A percentile compares a stretch with the other conserved stretches of the same genome.
Conservation (phyloP, 2,113 vertebrate species). For the Bos javanicus region DNA sequence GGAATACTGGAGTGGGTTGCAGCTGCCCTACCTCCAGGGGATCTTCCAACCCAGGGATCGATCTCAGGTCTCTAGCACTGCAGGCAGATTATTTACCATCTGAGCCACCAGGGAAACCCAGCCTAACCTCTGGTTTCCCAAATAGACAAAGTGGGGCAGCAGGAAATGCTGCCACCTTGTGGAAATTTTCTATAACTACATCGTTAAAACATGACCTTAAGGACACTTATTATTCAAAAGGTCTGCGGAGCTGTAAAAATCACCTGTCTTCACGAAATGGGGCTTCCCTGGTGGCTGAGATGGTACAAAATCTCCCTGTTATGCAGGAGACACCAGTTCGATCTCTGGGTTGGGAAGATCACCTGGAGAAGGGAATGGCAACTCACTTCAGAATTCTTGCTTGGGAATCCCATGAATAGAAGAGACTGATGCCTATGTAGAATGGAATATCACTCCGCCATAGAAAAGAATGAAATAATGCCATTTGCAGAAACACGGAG, state of each 20-base stretch:
- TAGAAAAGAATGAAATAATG: background rate
- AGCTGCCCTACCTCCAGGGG: background rate
- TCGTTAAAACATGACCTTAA: background rate
- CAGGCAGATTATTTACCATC: background rate
- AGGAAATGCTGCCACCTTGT: background rate
- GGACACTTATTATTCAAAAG: background rate
- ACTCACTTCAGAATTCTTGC: background rate
- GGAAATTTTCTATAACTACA: background rate
- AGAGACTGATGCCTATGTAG: background rate
- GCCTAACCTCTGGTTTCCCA: background rate
- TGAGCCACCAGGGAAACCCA: background rate
- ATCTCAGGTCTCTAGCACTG: background rate
- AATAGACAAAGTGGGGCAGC: background rate
- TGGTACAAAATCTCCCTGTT: background rate
- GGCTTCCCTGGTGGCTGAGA: background rate
- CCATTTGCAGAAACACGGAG: background rate
- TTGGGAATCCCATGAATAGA: background rate
- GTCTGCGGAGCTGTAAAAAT: background rate
- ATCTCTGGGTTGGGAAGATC: background rate
- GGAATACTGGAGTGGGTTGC: background rate
- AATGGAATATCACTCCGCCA: background rate
- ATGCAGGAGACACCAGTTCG: background rate
- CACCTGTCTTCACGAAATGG: background rate
- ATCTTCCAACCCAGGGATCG: background rate
- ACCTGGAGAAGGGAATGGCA: background rate